These are phyloP conservation scores for Abrostola triplasia DNA, from an alignment of 2,888 invertebrate species.

Conservation along the genomic window DNA sequence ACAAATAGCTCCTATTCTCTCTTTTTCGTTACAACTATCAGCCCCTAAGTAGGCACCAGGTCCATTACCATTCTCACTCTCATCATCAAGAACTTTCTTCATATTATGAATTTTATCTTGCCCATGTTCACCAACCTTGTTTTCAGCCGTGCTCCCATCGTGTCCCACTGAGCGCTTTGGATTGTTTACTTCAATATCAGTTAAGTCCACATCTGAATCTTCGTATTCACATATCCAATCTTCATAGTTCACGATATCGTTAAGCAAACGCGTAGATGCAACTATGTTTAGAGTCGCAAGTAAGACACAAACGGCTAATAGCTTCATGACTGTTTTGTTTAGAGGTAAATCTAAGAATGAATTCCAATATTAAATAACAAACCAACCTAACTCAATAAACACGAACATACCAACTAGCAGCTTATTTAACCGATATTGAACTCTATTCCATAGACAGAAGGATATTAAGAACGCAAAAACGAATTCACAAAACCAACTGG, in stretches of 20 bases:
- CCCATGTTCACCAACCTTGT: background rate
- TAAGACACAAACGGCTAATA: background rate
- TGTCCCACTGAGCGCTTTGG: background rate
- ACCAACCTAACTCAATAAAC: background rate
- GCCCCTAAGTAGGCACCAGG: no score
- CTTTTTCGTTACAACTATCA: no score
- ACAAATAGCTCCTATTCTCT: no score
- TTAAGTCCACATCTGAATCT: conserved; percentile 1
- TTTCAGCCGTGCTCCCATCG: background rate
- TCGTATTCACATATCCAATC: conserved; percentile 13
- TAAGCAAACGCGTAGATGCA: background rate
- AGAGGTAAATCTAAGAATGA: background rate
- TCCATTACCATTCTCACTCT: no score
- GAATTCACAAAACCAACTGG: no score
- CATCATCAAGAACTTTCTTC: no score
- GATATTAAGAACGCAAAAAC: no score
- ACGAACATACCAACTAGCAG: no score
- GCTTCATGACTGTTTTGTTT: conserved; percentile 6
- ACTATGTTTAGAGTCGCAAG: background rate
- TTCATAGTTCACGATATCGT: background rate
- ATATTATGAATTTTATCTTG: no score
- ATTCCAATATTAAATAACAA: background rate
- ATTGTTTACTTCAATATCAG: background rate
- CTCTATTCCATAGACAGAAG: no score
- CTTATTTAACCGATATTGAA: no score